phyloP scores from a whole-genome alignment of 1,140 invertebrate genomes.

The Drosophila auraria region DNA sequence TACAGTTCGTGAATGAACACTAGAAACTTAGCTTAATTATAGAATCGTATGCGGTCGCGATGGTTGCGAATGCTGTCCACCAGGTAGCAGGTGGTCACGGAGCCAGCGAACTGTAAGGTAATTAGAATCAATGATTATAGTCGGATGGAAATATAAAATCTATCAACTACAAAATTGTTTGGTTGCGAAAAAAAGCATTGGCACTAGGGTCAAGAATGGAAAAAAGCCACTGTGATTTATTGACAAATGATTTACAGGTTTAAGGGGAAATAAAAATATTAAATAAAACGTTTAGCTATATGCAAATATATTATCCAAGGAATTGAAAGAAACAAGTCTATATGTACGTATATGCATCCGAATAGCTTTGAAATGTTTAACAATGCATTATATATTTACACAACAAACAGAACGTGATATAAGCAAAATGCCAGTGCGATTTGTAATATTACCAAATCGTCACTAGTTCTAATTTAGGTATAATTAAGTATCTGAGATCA shows the following conservation, averaged over 20 bases:
- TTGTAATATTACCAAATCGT: constrained; percentile 11
- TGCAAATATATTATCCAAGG: too few relatives aligned
- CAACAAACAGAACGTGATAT: constrained; percentile 12
- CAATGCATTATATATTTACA: constrained; percentile 1
- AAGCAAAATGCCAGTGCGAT: too few relatives aligned
- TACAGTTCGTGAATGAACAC: constrained; percentile 25
- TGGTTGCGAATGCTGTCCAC: constrained; percentile 81
- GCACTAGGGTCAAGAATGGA: constrained; percentile 4
- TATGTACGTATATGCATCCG: background rate
- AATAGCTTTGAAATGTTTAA: background rate
- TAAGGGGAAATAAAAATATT: background rate
- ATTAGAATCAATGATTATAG: background rate
- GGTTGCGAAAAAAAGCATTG: background rate
- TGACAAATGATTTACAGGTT: background rate
- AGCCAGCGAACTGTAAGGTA: constrained; percentile 68
- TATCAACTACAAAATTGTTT: background rate
- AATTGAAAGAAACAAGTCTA: background rate
- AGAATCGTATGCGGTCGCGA: constrained; percentile 78
- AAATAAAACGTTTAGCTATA: background rate
- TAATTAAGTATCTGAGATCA: too few relatives aligned
- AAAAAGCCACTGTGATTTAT: background rate
- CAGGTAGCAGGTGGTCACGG: constrained; percentile 74
- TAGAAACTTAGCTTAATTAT: constrained; percentile 57
- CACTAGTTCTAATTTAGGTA: background rate
- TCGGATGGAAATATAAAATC: background rate